phyloP scores from a whole-genome alignment of 2,888 invertebrate genomes.

The Trachelus tabidus region DNA sequence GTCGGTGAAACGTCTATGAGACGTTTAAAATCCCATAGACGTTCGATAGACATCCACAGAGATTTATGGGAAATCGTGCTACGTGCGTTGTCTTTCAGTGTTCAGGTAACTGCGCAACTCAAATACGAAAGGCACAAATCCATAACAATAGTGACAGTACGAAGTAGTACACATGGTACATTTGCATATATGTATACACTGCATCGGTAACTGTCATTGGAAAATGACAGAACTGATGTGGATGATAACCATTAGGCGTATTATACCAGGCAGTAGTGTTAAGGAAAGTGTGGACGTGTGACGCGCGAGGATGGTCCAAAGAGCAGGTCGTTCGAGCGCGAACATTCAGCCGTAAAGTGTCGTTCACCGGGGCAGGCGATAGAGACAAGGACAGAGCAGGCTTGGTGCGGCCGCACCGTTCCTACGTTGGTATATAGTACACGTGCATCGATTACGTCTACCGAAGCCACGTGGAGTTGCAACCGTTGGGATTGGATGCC shows the following conservation, averaged over 20 bases:
- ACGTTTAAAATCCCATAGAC: constrained; percentile 9
- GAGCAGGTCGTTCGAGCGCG: neutral
- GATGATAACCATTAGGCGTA: neutral
- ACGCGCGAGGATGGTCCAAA: neutral
- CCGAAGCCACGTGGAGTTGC: constrained; percentile 36
- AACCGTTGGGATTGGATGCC: constrained; percentile 29
- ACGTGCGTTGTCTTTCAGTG: neutral
- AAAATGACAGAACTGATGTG: neutral
- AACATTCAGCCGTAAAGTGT: neutral
- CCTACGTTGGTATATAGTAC: neutral
- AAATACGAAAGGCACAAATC: no score
- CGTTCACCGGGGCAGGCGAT: neutral
- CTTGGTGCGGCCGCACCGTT: neutral
- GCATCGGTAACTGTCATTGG: neutral
- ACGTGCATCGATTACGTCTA: constrained; percentile 31
- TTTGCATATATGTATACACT: neutral
- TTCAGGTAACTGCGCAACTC: neutral
- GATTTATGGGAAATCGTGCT: neutral
- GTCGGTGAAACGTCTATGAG: neutral
- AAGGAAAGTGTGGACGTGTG: neutral
- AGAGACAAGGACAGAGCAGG: neutral
- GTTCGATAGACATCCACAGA: neutral
- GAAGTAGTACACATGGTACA: neutral
- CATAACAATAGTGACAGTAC: no score
- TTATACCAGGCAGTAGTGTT: neutral